Evolutionary conservation across 2,888 invertebrate species (phyloP), one percentile per base, ranked within the genome.

Genomic region (Ommatoiulus sabulosus): DNA sequence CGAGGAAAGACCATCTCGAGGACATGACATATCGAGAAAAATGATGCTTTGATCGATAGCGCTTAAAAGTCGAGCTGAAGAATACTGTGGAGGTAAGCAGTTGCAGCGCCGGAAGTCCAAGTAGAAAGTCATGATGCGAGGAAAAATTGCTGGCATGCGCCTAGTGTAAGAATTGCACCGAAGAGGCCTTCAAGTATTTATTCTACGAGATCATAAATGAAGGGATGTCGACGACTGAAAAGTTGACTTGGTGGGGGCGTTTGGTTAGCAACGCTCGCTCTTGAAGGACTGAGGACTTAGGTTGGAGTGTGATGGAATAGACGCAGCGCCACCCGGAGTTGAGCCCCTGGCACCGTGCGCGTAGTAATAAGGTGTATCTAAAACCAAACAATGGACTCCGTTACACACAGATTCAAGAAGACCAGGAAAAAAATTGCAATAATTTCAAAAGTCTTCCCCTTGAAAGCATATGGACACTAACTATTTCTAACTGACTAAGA

Each of bases 281-380:
- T 90, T 90, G 86, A 89, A 90, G 80, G 89, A 88, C 63, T 88
- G 90, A 48, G 84, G 90, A 87, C 89, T 89, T 84, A 89, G 89
- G 86, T 86, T 87, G 35, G 89, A 86, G 57, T 90, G 90, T 20
- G 90, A 87, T 15, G 89, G 57, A 17, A 89, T 89, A 46, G 89
- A 63, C 44, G 89, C 46, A 63, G 84, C 88, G 48, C 87, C 87
- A 72, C 90, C 89, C 20, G 90, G 87, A 44, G 88, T 84, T 80
- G 89, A 46, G 48, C 90, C 90, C 46, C 89, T 88, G 72, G 89
- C 84, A 52, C 90, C 89, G 44, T 88, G 88, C 48, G 89, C 85
- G 86, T 90, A 90, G 87, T 90, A 90, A 72, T 89, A 89, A 87
- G 90, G 86, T 85, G 90, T 87, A 87, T 90, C 90, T 90, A 80